These are phyloP conservation scores for Nymphalis urticae DNA, from an alignment of 2,888 invertebrate species.

Conservation along the genomic window DNA sequence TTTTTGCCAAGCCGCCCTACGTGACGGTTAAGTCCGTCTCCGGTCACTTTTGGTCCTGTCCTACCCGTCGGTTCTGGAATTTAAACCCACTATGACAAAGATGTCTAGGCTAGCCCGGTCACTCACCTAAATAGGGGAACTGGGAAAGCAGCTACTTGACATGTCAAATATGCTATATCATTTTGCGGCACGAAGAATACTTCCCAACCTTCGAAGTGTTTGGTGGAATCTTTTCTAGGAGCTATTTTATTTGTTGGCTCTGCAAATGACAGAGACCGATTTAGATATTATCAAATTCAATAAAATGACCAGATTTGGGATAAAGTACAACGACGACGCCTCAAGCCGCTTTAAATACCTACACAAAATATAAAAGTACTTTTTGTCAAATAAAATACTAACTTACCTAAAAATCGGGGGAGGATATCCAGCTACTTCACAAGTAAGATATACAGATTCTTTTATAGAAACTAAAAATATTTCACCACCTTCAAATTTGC, in stretches of 20 bases:
- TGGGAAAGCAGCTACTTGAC: constrained; percentile 86
- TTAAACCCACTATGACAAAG: constrained; percentile 58
- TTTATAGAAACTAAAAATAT: constrained; percentile 66
- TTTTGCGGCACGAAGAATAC: constrained; percentile 78
- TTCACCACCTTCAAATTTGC: constrained; percentile 65
- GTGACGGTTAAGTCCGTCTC: constrained; percentile 82
- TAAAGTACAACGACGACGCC: not conserved
- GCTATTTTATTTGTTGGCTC: constrained; percentile 83
- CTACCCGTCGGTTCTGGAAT: constrained; percentile 87
- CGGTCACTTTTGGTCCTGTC: constrained; percentile 85
- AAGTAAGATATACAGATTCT: constrained; percentile 72
- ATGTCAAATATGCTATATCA: constrained; percentile 82
- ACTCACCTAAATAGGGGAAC: constrained; percentile 87
- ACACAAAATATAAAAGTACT: not conserved
- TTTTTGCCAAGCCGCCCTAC: constrained; percentile 69
- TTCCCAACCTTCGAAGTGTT: constrained; percentile 84
- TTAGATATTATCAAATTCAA: constrained; percentile 28
- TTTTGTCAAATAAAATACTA: not conserved
- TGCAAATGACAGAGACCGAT: constrained; percentile 48
- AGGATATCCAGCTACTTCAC: constrained; percentile 80
- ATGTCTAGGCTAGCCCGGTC: constrained; percentile 42
- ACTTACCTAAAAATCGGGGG: constrained; percentile 77
- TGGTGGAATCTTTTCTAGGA: constrained; percentile 81
- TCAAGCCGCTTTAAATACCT: not conserved
- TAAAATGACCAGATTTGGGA: not conserved